phyloP scores from a whole-genome alignment of 2,888 invertebrate species.

The Macrophya annulata region DNA sequence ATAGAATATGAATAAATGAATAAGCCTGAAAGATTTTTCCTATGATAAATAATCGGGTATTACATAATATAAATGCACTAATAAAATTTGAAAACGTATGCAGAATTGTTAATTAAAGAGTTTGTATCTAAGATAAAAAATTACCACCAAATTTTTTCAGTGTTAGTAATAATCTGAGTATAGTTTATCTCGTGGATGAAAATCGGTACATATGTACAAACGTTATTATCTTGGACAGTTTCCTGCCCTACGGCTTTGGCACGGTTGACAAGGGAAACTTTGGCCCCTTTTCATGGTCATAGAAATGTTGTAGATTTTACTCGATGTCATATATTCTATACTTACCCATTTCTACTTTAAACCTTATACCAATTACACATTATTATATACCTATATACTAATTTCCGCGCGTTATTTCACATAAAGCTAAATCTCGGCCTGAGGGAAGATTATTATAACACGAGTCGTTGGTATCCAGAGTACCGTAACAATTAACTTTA shows the following conservation, averaged over 20 bases:
- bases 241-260: not conserved
- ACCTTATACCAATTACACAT: too few relatives aligned
- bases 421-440: slow-evolving; percentile 33
- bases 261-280: slow-evolving; percentile 10
- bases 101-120: not conserved
- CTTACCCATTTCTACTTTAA: not conserved
- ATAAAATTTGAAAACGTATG: slow-evolving; percentile 5
- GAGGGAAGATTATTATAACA: slow-evolving; percentile 23
- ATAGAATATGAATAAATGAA: not conserved
- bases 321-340: not conserved
- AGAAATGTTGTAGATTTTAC: slow-evolving; percentile 33
- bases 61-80: not conserved
- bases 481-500: slow-evolving; percentile 41
- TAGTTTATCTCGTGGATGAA: slow-evolving; percentile 11
- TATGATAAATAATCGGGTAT: not conserved
- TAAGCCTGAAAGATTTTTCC: not conserved
- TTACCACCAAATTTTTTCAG: not conserved
- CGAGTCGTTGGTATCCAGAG: slow-evolving; percentile 32
- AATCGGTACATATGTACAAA: not conserved
- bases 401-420: not conserved
- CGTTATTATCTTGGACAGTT: slow-evolving; percentile 30
- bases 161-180: not conserved
- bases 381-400: not conserved
- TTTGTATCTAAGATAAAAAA: not conserved
- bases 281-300: slow-evolving; percentile 27